Evolutionary conservation across 2,113 vertebrate species (phyloP), one percentile per base, ranked within the genome.

Genomic region (Ranitomeya imitator): DNA sequence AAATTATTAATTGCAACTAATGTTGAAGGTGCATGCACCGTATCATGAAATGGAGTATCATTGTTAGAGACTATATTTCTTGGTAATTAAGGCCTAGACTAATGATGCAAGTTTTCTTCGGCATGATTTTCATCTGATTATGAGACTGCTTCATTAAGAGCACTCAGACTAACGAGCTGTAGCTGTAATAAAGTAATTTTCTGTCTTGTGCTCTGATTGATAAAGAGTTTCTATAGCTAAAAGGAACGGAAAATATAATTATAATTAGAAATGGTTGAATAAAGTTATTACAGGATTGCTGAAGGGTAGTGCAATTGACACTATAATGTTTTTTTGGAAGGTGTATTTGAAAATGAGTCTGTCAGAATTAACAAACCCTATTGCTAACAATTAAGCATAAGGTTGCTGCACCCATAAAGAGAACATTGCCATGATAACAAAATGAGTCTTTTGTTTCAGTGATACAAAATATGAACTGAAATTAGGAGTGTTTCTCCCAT

Each of bases 81-180:
- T 95, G 94, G 96, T 99, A 99, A 99, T 99, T 99, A 99, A 97
- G 97, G 97, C 96, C 96, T 92, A 96, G 96, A 96, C 97, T 99
- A 99, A 99, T 98, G 97, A 98, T 96, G 97, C 98, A 97, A 96
- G 96, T 97, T 97, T 97, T 97, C 96, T 95, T 96, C 97, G 98
- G 98, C 98, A 98, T 97, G 97, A 99, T 99, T 98, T 97, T 97
- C 97, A 98, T 98, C 97, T 97, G 97, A 98, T 99, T 97, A 96
- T 97, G 96, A 97, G 95, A 94, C 96, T 97, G 97, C 97, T 99
- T 99, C 98, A 99, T 99, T 99, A 99, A 97, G 96, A 97, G 95
- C 97, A 97, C 97, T 97, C 97, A 97, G 97, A 96, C 97, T 99
- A 99, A 99, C 97, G 97, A 99, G 96, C 97, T 98, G 98, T 97